Conservation (phyloP, 2,888 invertebrate genomes). For the Dolomedes plantarius region DNA sequence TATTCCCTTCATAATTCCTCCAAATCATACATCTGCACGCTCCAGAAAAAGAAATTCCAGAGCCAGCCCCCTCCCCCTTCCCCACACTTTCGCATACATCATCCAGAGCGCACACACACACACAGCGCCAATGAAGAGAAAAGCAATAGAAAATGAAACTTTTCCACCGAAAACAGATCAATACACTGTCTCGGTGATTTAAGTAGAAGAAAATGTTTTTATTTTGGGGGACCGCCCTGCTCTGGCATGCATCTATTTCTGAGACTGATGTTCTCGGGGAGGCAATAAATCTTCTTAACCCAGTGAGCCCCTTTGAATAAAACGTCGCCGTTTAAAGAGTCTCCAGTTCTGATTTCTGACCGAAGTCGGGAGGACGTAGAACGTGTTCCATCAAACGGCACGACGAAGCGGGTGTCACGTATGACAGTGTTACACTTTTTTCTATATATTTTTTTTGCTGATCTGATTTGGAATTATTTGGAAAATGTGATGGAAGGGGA, state of each 20-base stretch:
- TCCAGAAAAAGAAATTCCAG: slow-evolving; percentile 11
- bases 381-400: slow-evolving; percentile 25
- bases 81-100: slow-evolving; percentile 59
- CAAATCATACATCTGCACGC: slow-evolving; percentile 51
- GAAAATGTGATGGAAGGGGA: slow-evolving; percentile 12
- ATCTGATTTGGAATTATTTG: slow-evolving; percentile 16
- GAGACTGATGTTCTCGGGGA: slow-evolving; percentile 41
- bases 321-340: slow-evolving; percentile 28
- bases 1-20: slow-evolving; percentile 59
- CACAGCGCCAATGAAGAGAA: slow-evolving; percentile 33
- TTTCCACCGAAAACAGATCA: slow-evolving; percentile 35
- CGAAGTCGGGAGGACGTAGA: background rate
- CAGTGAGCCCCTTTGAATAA: slow-evolving; percentile 68
- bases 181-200: slow-evolving; percentile 62
- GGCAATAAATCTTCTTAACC: slow-evolving; percentile 70
- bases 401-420: slow-evolving; percentile 47
- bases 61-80: no score
- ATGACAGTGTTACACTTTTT: slow-evolving; percentile 31
- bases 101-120: slow-evolving; percentile 35
- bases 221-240: slow-evolving; percentile 29
- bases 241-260: slow-evolving; percentile 67
- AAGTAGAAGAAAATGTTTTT: slow-evolving; percentile 69
- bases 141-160: slow-evolving; percentile 17
- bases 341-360: slow-evolving; percentile 4
- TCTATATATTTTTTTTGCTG: background rate